Conservation (phyloP, 2,113 vertebrate species). For the Microtus pennsylvanicus region DNA sequence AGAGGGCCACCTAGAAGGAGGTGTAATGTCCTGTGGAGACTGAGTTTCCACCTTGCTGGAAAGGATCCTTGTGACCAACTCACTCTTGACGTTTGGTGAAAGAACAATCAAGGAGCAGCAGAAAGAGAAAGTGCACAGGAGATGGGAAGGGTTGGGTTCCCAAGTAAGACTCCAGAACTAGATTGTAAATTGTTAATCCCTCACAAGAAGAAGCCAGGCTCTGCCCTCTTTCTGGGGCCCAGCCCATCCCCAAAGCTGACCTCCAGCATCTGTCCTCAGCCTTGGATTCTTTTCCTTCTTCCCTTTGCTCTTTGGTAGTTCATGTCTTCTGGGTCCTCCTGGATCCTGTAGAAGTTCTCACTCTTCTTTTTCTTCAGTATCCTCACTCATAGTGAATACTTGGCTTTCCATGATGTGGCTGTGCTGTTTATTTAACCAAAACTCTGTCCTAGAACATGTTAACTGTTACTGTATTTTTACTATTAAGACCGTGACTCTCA, state of each 20-base stretch:
- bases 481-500: neutral
- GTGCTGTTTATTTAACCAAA: neutral
- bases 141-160: neutral
- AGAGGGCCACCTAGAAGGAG: neutral
- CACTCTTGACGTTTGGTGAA: neutral
- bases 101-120: neutral
- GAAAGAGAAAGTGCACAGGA: neutral
- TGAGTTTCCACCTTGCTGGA: neutral
- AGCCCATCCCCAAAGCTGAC: neutral
- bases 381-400: neutral
- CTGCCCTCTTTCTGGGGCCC: neutral
- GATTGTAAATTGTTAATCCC: constrained; percentile 36
- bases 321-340: neutral
- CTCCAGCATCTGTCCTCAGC: neutral
- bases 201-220: neutral
- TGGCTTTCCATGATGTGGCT: neutral
- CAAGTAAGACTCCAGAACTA: neutral
- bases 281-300: neutral
- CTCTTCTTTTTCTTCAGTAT: neutral
- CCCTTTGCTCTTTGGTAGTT: neutral
- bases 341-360: neutral
- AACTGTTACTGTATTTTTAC: neutral
- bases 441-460: neutral
- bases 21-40: neutral
- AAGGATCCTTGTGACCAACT: neutral